Conservation (phyloP, 1,140 invertebrate genomes). For the Lordiphosa stackelbergi region DNA sequence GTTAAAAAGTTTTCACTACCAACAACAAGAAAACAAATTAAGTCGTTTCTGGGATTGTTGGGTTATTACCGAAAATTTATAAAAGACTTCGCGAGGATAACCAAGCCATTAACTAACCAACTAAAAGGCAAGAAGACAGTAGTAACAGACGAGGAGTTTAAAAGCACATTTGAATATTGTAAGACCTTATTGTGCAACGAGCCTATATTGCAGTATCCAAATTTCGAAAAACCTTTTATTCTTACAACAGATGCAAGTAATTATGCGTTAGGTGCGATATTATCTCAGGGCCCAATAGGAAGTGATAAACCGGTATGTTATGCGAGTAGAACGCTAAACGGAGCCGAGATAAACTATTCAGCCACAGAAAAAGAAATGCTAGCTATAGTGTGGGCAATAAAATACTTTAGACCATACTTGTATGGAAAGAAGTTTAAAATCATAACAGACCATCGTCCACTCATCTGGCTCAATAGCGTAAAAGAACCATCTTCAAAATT, state of each 20-base stretch:
- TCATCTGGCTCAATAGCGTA: slow-evolving; percentile 16
- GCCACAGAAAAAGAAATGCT: slow-evolving; percentile 13
- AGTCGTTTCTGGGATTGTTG: neutral
- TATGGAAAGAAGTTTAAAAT: slow-evolving; percentile 19
- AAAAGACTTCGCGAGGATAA: neutral
- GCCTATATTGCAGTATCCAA: slow-evolving; percentile 6
- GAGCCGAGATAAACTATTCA: slow-evolving; percentile 6
- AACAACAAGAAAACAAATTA: neutral
- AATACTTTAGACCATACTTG: slow-evolving; percentile 4
- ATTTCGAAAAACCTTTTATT: neutral
- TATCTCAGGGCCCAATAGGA: slow-evolving; percentile 1
- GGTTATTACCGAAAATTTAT: slow-evolving; percentile 1
- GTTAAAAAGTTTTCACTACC: neutral
- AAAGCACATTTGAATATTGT: slow-evolving; percentile 1
- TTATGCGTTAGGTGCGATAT: neutral
- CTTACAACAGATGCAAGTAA: slow-evolving; percentile 9
- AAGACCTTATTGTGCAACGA: slow-evolving; percentile 9
- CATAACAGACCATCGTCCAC: slow-evolving; percentile 13
- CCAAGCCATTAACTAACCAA: neutral
- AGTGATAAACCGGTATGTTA: slow-evolving; percentile 4
- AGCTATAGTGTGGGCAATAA: slow-evolving; percentile 3
- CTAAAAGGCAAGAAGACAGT: neutral
- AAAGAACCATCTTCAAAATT: slow-evolving; percentile 13
- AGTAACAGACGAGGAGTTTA: neutral
- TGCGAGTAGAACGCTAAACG: slow-evolving; percentile 7